Conservation (phyloP, 2,888 invertebrate species). For the Punctoribates punctum region DNA sequence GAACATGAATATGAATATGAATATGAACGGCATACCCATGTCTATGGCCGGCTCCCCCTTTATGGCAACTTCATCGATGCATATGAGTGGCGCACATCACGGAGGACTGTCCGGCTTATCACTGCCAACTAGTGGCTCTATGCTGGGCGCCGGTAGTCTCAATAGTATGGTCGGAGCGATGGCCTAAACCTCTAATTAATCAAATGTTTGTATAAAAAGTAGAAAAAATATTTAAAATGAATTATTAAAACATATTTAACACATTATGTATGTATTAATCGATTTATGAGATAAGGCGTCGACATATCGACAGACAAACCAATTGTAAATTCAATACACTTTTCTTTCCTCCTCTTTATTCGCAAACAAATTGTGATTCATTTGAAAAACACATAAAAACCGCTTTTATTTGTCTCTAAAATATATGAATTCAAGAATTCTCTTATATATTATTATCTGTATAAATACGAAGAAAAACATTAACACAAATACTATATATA, state of each 20-base stretch:
- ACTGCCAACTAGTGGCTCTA: constrained; percentile 53
- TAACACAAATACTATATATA: too few relatives aligned
- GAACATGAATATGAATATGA: constrained; percentile 48
- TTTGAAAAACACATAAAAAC: too few relatives aligned
- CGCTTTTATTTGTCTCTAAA: too few relatives aligned
- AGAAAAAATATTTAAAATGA: neutral
- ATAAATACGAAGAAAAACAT: too few relatives aligned
- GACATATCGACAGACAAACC: too few relatives aligned
- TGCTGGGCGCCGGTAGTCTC: constrained; percentile 54
- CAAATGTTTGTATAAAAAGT: too few relatives aligned
- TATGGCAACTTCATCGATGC: constrained; percentile 52
- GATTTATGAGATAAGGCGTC: too few relatives aligned
- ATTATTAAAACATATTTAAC: neutral
- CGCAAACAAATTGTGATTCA: too few relatives aligned
- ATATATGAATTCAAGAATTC: too few relatives aligned
- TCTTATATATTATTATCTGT: too few relatives aligned
- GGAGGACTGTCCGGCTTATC: constrained; percentile 49
- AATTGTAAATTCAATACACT: too few relatives aligned
- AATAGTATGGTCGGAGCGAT: constrained; percentile 56
- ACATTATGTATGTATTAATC: neutral
- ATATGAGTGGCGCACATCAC: constrained; percentile 55
- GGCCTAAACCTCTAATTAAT: constrained; percentile 50
- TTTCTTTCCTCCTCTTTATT: too few relatives aligned
- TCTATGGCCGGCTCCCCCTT: constrained; percentile 48
- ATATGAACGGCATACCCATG: constrained; percentile 48